Conservation (phyloP, 2,113 vertebrate genomes). For the Stercorarius parasiticus region DNA sequence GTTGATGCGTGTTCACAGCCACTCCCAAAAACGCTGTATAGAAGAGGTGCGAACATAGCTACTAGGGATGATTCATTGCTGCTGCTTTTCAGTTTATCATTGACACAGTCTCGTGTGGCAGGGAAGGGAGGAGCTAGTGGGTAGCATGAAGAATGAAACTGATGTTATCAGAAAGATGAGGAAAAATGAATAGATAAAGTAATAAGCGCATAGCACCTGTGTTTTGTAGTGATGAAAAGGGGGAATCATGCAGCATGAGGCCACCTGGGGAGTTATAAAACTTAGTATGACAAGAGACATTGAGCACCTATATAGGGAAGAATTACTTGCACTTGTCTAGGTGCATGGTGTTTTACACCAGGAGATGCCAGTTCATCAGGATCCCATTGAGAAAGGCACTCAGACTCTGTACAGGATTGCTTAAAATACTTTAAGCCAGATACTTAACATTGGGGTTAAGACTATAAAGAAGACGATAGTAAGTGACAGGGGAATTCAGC, state of each 20-base stretch:
- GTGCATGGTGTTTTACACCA: not conserved
- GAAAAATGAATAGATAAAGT: not conserved
- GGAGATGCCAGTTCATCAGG: fast-evolving
- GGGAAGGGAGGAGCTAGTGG: not conserved
- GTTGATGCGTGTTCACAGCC: not conserved
- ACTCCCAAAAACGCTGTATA: not conserved
- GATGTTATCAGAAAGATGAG: not conserved
- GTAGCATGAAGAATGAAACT: not conserved
- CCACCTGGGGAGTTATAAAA: not conserved
- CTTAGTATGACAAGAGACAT: not conserved
- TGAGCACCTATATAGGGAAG: not conserved
- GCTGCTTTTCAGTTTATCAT: not conserved
- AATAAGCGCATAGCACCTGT: not conserved
- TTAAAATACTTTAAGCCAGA: not conserved
- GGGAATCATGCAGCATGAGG: not conserved
- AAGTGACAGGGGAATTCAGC: not conserved
- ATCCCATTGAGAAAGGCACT: not conserved
- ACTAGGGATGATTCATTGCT: not conserved
- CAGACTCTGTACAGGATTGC: not conserved
- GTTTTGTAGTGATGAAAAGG: not conserved
- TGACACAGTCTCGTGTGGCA: not conserved
- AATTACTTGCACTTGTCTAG: not conserved
- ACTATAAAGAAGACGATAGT: not conserved
- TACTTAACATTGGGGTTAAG: not conserved
- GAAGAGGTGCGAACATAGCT: not conserved